Evolutionary conservation across 2,113 vertebrate species (phyloP).

Genomic region (Catharus fuscescens): DNA sequence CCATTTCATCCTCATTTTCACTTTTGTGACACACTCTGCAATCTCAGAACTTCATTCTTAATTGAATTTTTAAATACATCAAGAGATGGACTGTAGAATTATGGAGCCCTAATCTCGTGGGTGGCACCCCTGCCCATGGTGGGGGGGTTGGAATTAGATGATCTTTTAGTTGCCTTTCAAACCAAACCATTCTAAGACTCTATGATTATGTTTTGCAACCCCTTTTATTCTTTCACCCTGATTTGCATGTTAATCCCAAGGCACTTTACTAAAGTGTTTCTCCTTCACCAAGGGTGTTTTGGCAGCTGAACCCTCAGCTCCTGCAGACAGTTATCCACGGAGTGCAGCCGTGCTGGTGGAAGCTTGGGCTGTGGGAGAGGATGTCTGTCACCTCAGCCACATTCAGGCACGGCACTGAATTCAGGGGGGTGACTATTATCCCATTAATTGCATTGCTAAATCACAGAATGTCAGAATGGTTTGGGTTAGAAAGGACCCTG

Average conservation of each 20-base stretch:
- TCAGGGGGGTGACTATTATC: not conserved
- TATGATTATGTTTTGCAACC: not conserved
- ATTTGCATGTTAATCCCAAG: not conserved
- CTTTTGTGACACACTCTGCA: not conserved
- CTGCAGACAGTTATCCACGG: not conserved
- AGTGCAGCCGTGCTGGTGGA: not conserved
- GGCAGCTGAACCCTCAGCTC: not conserved
- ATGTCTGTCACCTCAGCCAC: not conserved
- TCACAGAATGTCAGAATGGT: not conserved
- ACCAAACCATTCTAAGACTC: not conserved
- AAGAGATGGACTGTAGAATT: not conserved
- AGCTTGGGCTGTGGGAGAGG: not conserved
- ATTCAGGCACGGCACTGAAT: fast-evolving
- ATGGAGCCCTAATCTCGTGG: not conserved
- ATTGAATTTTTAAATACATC: not conserved
- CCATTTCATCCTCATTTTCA: not conserved
- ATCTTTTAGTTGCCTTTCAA: not conserved
- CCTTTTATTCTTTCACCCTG: not conserved
- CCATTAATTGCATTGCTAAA: not conserved
- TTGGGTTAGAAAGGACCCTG: not conserved
- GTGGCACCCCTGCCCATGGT: not conserved
- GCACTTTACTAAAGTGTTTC: not conserved
- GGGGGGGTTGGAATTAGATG: not conserved
- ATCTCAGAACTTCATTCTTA: not conserved
- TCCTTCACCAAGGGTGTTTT: not conserved